phyloP scores from a whole-genome alignment of 2,888 invertebrate genomes.

The Hyppa rectilinea region DNA sequence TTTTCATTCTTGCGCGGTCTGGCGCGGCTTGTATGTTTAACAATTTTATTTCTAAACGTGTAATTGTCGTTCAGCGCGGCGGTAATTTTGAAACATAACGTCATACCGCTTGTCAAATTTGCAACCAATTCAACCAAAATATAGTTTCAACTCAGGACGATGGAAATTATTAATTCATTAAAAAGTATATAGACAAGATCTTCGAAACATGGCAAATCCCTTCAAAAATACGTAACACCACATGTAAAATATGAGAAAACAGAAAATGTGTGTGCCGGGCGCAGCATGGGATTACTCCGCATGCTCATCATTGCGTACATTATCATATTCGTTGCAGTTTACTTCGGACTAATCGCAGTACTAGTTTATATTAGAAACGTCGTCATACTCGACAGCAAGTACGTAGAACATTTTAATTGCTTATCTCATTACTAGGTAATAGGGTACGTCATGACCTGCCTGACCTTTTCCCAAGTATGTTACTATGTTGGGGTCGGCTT shows the following conservation, averaged over 20 bases:
- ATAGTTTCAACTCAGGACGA: slow-evolving; percentile 13
- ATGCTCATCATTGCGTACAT: slow-evolving; percentile 80
- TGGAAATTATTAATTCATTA: slow-evolving; percentile 12
- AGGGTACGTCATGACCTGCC: neutral
- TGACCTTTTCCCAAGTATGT: neutral
- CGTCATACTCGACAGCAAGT: slow-evolving; percentile 73
- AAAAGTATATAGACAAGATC: slow-evolving; percentile 14
- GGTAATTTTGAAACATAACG: slow-evolving; percentile 42
- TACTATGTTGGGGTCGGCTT: neutral
- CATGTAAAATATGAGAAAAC: slow-evolving; percentile 51
- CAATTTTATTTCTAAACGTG: slow-evolving; percentile 30
- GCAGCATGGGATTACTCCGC: slow-evolving; percentile 80
- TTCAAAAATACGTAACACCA: slow-evolving; percentile 32
- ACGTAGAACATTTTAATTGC: slow-evolving; percentile 57
- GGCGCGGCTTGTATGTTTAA: neutral
- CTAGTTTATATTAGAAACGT: slow-evolving; percentile 80
- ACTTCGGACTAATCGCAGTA: slow-evolving; percentile 81
- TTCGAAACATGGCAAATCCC: slow-evolving; percentile 41
- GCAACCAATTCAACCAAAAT: slow-evolving; percentile 4
- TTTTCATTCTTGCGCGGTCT: too few relatives aligned
- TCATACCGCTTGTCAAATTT: slow-evolving; percentile 32
- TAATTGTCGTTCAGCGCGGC: neutral
- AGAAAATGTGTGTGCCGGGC: slow-evolving; percentile 50
- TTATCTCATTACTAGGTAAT: neutral
- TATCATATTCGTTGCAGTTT: slow-evolving; percentile 77